Evolutionary conservation across 1,140 invertebrate species (phyloP).

Genomic region (Archivesica marissinica): DNA sequence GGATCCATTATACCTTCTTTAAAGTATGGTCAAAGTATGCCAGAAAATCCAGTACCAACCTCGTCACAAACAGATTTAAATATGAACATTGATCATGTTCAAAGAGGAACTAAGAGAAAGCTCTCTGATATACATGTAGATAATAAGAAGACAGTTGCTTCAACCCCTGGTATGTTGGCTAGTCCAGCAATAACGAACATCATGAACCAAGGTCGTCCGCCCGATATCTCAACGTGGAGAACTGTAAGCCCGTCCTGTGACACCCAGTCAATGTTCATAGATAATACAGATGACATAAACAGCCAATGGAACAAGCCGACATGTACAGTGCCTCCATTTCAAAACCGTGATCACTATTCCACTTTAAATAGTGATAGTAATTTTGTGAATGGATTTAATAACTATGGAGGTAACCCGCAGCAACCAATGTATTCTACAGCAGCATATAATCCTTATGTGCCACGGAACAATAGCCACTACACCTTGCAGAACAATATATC

Average conservation of each 20-base stretch:
- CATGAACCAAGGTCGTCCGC: constrained; percentile 43
- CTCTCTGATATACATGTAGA: neutral
- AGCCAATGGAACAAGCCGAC: constrained; percentile 21
- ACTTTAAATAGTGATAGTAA: neutral
- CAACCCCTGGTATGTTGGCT: neutral
- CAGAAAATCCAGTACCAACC: constrained; percentile 22
- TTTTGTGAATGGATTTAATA: neutral
- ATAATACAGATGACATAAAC: neutral
- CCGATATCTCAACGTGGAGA: constrained; percentile 51
- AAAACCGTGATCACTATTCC: neutral
- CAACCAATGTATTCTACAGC: neutral
- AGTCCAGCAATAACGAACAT: constrained; percentile 1
- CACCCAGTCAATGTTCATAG: neutral
- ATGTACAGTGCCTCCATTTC: constrained; percentile 39
- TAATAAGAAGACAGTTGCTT: neutral
- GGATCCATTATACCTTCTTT: too few species aligned
- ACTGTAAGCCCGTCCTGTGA: constrained; percentile 10
- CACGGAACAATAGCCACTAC: too few species aligned
- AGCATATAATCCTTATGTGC: neutral
- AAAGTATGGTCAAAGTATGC: neutral
- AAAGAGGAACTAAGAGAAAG: constrained; percentile 26
- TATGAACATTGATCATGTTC: neutral
- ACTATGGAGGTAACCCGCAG: neutral
- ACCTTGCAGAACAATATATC: too few species aligned
- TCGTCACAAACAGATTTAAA: neutral